Evolutionary conservation across 2,797 vertebrate genomes (phyloP).

Genomic region (Paramormyrops hopkinsi): DNA sequence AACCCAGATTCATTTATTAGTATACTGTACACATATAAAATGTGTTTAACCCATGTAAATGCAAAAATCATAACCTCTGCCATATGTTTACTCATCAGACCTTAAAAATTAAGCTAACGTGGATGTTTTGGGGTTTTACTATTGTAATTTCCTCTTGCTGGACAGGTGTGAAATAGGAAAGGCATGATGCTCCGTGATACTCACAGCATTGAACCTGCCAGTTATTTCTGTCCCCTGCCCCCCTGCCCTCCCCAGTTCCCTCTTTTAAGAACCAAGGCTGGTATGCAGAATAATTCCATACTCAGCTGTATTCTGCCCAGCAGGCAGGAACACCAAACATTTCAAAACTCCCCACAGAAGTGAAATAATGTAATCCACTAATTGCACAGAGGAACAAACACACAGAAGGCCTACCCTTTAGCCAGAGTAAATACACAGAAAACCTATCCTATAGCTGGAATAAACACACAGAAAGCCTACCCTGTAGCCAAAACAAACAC

Average conservation of each 20-base stretch:
- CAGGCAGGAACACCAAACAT: neutral
- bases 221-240: neutral
- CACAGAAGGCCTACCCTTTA: neutral
- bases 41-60: neutral
- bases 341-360: neutral
- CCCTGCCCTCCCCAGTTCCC: neutral
- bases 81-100: neutral
- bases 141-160: neutral
- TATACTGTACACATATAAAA: neutral
- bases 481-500: neutral
- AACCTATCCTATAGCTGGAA: neutral
- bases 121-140: neutral
- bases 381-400: neutral
- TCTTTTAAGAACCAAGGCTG: neutral
- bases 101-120: neutral
- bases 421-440: neutral
- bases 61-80: neutral
- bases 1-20: neutral
- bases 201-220: neutral
- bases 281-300: neutral
- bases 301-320: neutral
- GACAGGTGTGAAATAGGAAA: neutral
- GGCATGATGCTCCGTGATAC: neutral
- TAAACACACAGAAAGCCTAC: neutral
- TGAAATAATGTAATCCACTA: neutral